Conservation (phyloP, 2,888 invertebrate genomes). For the Trachelus stipa region DNA sequence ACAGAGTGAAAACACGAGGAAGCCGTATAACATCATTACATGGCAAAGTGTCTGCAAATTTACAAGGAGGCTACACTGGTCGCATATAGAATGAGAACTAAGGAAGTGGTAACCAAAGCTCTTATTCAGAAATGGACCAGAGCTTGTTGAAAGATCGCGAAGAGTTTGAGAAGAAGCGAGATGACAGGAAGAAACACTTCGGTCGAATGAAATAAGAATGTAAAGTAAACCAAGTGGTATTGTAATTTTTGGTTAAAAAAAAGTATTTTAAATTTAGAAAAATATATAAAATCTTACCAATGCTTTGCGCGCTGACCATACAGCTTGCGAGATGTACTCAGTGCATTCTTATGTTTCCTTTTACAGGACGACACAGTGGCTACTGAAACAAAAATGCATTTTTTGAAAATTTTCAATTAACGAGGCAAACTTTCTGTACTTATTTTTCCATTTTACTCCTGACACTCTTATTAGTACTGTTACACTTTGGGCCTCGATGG, state of each 20-base stretch:
- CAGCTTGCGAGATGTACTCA: constrained; percentile 25
- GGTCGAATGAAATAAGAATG: too few relatives aligned
- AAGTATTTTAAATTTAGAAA: too few relatives aligned
- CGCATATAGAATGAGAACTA: constrained; percentile 1
- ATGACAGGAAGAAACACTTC: neutral
- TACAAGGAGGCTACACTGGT: constrained; percentile 18
- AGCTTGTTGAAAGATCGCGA: neutral
- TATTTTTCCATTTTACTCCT: too few relatives aligned
- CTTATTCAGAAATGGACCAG: neutral
- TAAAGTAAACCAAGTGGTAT: too few relatives aligned
- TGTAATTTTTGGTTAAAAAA: too few relatives aligned
- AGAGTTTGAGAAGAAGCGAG: too few relatives aligned
- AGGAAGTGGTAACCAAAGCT: neutral
- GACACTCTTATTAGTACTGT: too few relatives aligned
- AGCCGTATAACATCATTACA: constrained; percentile 49
- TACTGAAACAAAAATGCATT: too few relatives aligned
- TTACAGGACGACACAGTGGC: neutral
- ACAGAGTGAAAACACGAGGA: constrained; percentile 47
- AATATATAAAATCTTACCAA: constrained; percentile 19
- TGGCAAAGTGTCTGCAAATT: constrained; percentile 45
- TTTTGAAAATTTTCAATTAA: too few relatives aligned
- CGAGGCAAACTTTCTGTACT: too few relatives aligned
- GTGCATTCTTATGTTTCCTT: constrained; percentile 21
- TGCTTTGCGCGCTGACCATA: constrained; percentile 28
- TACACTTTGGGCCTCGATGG: too few relatives aligned